A percentile compares a stretch with the other conserved stretches of the same genome.
These are phyloP conservation scores for Xiphophorus maculatus DNA, from an alignment of 2,113 vertebrate genomes.

Conservation along the genomic window DNA sequence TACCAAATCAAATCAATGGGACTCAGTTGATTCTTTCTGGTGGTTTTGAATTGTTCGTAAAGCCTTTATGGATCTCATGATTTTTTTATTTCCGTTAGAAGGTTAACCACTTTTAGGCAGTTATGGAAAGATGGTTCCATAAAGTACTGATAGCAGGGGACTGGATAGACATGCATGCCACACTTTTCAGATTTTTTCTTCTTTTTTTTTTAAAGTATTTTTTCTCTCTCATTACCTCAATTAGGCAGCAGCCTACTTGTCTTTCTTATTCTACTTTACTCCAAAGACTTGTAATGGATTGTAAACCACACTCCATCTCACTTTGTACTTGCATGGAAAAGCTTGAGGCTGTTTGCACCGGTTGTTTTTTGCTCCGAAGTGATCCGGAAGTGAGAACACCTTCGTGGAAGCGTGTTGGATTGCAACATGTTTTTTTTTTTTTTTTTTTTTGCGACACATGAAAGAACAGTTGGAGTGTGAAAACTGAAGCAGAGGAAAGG, in stretches of 20 bases:
- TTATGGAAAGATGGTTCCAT: too few species aligned
- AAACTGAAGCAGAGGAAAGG: slow-evolving; percentile 31
- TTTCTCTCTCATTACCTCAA: too few species aligned
- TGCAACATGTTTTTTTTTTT: not conserved
- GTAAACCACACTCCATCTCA: not conserved
- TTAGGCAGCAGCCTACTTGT: not conserved
- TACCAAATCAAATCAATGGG: too few species aligned
- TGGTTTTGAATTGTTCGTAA: too few species aligned
- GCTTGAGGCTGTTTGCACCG: not conserved
- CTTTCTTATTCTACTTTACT: not conserved
- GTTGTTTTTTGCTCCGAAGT: not conserved
- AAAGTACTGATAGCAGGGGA: too few species aligned
- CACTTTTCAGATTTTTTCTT: too few species aligned
- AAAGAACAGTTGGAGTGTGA: slow-evolving; percentile 3
- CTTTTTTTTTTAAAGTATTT: too few species aligned
- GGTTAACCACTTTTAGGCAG: too few species aligned
- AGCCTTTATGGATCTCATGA: too few species aligned
- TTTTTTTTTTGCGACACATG: not conserved
- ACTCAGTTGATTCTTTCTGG: too few species aligned
- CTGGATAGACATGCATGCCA: too few species aligned
- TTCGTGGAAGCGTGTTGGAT: not conserved
- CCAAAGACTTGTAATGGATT: not conserved
- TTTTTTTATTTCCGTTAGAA: too few species aligned
- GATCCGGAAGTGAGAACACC: slow-evolving; percentile 1
- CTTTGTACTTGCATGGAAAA: not conserved